Conservation (phyloP, 2,797 vertebrate species). For the Pseudochaenichthys georgianus region DNA sequence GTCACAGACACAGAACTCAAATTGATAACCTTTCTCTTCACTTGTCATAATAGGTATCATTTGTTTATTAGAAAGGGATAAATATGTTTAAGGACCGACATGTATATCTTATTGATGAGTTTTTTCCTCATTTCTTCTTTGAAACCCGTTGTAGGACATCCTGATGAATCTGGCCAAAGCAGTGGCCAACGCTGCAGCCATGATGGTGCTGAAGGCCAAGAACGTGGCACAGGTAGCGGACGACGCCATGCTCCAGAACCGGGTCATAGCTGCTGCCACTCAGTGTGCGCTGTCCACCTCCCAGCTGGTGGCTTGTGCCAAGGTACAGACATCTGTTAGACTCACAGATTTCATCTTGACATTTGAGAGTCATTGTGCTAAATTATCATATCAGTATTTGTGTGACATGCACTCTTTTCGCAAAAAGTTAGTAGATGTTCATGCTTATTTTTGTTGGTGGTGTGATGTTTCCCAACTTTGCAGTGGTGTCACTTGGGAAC, state of each 20-base stretch:
- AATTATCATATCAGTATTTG: constrained; percentile 14
- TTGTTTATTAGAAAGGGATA: neutral
- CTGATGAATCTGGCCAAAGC: constrained; percentile 98
- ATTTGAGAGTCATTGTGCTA: neutral
- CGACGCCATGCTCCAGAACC: constrained; percentile 94
- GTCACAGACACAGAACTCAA: neutral
- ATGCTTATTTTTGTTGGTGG: neutral
- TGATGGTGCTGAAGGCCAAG: constrained; percentile 98
- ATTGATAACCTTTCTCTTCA: neutral
- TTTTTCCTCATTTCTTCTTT: neutral
- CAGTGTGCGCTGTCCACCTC: constrained; percentile 98
- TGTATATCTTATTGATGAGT: neutral
- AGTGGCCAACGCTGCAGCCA: constrained; percentile 97
- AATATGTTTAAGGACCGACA: neutral
- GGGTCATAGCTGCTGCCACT: constrained; percentile 97
- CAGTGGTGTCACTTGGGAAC: neutral
- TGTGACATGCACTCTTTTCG: constrained; percentile 1
- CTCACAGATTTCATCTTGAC: neutral
- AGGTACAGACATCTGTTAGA: constrained; percentile 82
- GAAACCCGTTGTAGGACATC: constrained; percentile 85
- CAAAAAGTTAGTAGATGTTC: neutral
- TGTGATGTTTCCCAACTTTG: neutral
- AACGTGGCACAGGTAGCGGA: constrained; percentile 97
- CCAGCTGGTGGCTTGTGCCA: constrained; percentile 97
- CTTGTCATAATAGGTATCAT: neutral